Percentiles rank a stretch among this genome's conserved stretches.
phyloP scores from a whole-genome alignment of 1,140 invertebrate species.

The Atopsyche davidsoni region DNA sequence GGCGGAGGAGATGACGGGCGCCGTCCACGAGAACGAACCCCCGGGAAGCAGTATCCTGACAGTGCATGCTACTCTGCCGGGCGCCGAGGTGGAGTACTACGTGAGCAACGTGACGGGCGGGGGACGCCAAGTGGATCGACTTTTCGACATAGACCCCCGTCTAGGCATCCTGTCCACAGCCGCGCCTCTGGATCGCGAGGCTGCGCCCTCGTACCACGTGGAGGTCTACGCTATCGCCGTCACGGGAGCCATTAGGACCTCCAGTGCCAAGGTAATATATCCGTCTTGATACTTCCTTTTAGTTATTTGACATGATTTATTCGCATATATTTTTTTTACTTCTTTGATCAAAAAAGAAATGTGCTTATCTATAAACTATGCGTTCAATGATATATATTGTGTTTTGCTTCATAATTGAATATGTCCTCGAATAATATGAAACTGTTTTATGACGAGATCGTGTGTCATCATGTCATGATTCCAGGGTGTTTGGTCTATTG shows the following conservation, averaged over 20 bases:
- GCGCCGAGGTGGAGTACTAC: conserved; percentile 78
- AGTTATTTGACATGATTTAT: too few relatives aligned
- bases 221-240: conserved; percentile 76
- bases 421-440: neutral
- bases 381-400: too few relatives aligned
- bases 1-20: conserved; percentile 58
- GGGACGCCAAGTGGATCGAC: conserved; percentile 68
- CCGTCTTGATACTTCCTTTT: too few relatives aligned
- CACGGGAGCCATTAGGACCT: conserved; percentile 59
- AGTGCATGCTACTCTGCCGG: conserved; percentile 60
- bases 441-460: neutral
- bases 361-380: too few relatives aligned
- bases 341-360: neutral
- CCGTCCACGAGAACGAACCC: conserved; percentile 83
- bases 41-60: conserved; percentile 76
- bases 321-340: too few relatives aligned
- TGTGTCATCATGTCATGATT: too few relatives aligned
- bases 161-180: conserved; percentile 85
- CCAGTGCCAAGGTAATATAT: conserved; percentile 80
- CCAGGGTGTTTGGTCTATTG: too few relatives aligned
- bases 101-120: conserved; percentile 83
- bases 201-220: conserved; percentile 73
- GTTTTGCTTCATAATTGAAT: too few relatives aligned
- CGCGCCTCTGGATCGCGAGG: conserved; percentile 77
- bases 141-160: conserved; percentile 85